Conservation (phyloP, 2,797 vertebrate genomes). For the Pipistrellus pipistrellus region DNA sequence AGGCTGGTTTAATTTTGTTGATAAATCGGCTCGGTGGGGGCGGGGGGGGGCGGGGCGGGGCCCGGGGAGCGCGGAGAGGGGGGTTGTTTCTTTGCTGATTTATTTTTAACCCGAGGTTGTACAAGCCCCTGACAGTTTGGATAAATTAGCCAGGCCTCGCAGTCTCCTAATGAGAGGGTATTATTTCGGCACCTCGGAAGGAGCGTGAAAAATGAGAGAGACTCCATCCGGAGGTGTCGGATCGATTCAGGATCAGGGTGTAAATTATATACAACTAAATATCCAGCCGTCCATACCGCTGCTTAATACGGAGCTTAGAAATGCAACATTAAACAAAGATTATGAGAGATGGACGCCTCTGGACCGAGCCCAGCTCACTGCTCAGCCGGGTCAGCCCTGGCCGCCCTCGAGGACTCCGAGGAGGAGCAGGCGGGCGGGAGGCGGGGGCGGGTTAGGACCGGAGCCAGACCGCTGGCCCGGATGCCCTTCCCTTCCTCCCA, state of each 20-base stretch:
- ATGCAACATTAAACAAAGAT: conserved; percentile 92
- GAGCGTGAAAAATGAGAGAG: conserved; percentile 94
- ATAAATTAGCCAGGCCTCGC: conserved; percentile 97
- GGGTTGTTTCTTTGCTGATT: conserved; percentile 94
- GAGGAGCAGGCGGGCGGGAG: not conserved
- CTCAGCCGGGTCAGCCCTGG: conserved; percentile 63
- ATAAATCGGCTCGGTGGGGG: conserved; percentile 94
- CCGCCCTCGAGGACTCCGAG: not conserved
- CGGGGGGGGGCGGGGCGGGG: conserved; percentile 76
- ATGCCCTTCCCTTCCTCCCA: not conserved
- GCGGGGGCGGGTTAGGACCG: not conserved
- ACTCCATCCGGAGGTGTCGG: conserved; percentile 94
- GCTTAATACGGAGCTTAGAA: conserved; percentile 91
- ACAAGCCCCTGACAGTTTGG: conserved; percentile 96
- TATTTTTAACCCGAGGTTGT: conserved; percentile 98
- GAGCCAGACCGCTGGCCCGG: not conserved
- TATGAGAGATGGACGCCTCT: conserved; percentile 85
- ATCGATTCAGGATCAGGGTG: conserved; percentile 96
- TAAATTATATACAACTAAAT: conserved; percentile 93
- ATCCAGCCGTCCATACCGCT: conserved; percentile 90
- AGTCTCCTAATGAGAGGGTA: conserved; percentile 97
- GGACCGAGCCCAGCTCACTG: conserved; percentile 63
- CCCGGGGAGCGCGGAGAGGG: conserved; percentile 17
- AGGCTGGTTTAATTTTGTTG: conserved; percentile 96
- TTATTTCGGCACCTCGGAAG: conserved; percentile 95